phyloP scores from a whole-genome alignment of 2,797 vertebrate species.

The Tokudaia tokunoshimensis region DNA sequence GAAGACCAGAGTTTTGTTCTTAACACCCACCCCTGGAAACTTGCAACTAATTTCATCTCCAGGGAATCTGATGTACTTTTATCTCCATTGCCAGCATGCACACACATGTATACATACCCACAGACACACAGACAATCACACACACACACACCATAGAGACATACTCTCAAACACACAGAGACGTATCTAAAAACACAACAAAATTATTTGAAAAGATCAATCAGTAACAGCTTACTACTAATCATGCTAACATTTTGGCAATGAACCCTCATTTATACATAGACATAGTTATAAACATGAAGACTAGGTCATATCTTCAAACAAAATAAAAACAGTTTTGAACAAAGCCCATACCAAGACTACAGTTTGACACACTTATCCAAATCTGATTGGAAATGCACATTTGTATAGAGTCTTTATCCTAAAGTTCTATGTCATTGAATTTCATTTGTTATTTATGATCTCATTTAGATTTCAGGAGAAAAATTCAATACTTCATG shows the following conservation, averaged over 20 bases:
- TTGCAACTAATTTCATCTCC: background rate
- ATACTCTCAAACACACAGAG: background rate
- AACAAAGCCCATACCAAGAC: background rate
- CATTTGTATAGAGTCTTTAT: constrained; percentile 61
- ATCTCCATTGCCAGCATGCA: background rate
- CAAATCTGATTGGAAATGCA: constrained; percentile 77
- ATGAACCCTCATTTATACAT: background rate
- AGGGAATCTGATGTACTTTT: background rate
- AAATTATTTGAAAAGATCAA: background rate
- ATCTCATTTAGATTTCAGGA: constrained; percentile 71
- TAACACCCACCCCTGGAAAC: background rate
- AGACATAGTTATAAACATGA: background rate
- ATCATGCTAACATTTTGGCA: background rate
- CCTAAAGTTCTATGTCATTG: constrained; percentile 60
- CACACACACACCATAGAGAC: background rate
- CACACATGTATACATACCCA: background rate
- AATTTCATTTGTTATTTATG: constrained; percentile 80
- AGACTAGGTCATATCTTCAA: background rate
- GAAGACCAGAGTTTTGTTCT: background rate
- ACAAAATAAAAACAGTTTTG: background rate
- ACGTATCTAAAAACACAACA: background rate
- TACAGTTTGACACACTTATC: constrained; percentile 48
- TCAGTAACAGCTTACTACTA: background rate
- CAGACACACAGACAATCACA: background rate
- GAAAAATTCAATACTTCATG: constrained; percentile 63